Evolutionary conservation across 1,140 invertebrate species (phyloP).

Genomic region (Homalodisca vitripennis): DNA sequence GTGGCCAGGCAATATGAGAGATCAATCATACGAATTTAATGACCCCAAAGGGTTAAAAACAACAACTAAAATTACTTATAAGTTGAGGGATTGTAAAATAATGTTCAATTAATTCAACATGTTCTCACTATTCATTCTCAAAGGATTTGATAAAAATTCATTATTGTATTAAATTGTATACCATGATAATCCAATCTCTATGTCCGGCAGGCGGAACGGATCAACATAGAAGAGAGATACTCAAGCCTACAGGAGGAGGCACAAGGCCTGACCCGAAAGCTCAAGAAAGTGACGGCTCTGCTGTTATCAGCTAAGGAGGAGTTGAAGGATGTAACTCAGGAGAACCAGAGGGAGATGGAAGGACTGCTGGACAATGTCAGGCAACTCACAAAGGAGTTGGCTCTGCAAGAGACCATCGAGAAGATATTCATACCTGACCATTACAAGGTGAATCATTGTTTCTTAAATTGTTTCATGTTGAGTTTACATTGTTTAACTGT

Average conservation of each 20-base stretch:
- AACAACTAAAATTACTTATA: too few species aligned
- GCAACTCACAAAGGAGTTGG: slow-evolving; percentile 86
- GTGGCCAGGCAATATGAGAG: too few species aligned
- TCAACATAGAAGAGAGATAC: slow-evolving; percentile 97
- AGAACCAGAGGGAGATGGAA: slow-evolving; percentile 96
- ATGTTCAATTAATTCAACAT: too few species aligned
- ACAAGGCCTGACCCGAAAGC: slow-evolving; percentile 86
- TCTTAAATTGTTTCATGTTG: too few species aligned
- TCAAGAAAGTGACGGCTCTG: slow-evolving; percentile 83
- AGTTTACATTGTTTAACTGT: too few species aligned
- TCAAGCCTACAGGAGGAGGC: slow-evolving; percentile 92
- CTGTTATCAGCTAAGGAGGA: slow-evolving; percentile 83
- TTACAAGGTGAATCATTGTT: slow-evolving; percentile 75
- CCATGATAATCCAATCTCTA: too few species aligned
- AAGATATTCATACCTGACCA: slow-evolving; percentile 91
- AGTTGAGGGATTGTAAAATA: too few species aligned
- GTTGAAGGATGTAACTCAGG: slow-evolving; percentile 83
- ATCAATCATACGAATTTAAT: too few species aligned
- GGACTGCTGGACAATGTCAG: slow-evolving; percentile 90
- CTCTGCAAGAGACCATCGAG: slow-evolving; percentile 80
- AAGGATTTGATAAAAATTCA: too few species aligned
- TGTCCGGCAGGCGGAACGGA: slow-evolving; percentile 84
- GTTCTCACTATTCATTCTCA: too few species aligned
- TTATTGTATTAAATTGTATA: too few species aligned
- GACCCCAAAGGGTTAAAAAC: too few species aligned